Evolutionary conservation across 2,113 vertebrate genomes (phyloP).

Genomic region (Rhabdornis inornatus): DNA sequence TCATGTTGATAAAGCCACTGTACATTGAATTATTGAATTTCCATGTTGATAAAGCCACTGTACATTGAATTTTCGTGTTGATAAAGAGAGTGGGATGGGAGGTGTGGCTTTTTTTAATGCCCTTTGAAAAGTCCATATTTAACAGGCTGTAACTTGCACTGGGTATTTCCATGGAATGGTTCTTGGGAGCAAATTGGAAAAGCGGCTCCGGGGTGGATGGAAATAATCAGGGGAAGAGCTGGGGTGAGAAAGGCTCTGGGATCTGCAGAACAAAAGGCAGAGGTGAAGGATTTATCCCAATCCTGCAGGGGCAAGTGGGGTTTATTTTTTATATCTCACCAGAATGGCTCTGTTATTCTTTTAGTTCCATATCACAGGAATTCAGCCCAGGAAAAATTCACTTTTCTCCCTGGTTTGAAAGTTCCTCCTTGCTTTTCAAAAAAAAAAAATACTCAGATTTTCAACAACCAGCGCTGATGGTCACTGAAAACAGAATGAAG

Average conservation of each 20-base stretch:
- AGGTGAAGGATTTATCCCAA: background rate
- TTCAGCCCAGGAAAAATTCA: background rate
- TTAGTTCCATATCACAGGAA: background rate
- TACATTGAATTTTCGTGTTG: background rate
- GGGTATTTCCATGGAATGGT: background rate
- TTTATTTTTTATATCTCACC: background rate
- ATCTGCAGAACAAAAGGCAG: background rate
- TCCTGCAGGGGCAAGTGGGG: background rate
- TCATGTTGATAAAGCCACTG: no score
- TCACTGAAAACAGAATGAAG: accelerated
- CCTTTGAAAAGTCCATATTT: background rate
- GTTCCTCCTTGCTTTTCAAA: background rate
- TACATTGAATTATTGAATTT: no score
- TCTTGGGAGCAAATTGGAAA: background rate
- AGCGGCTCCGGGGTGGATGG: background rate
- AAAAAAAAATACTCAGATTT: background rate
- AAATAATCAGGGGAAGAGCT: background rate
- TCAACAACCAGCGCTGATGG: background rate
- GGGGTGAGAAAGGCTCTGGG: background rate
- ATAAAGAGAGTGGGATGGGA: background rate
- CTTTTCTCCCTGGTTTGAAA: background rate
- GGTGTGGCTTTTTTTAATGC: background rate
- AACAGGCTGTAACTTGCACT: background rate
- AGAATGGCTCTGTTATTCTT: background rate
- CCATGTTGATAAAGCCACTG: background rate